A percentile compares a stretch with the other conserved stretches of the same genome.
Conservation (phyloP, 1,140 invertebrate species). For the Glossosoma conforme region DNA sequence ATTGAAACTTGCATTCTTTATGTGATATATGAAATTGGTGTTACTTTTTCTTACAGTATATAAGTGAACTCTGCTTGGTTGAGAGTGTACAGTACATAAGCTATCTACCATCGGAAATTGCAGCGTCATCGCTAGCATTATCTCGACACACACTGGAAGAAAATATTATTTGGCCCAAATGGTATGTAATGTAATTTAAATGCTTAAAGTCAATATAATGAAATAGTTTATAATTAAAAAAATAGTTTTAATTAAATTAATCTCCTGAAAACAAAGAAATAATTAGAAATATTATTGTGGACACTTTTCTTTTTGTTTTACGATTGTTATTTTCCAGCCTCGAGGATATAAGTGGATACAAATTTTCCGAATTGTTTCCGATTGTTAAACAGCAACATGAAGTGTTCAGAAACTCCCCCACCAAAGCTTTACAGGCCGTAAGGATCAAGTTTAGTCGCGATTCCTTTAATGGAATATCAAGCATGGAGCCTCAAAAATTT, state of each 20-base stretch:
- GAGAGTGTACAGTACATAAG: slow-evolving; percentile 56
- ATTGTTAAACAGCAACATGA: slow-evolving; percentile 48
- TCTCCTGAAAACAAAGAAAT: too few relatives aligned
- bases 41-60: slow-evolving; percentile 45
- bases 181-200: too few relatives aligned
- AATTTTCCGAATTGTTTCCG: slow-evolving; percentile 45
- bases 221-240: too few relatives aligned
- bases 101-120: slow-evolving; percentile 56
- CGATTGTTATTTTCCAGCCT: slow-evolving; percentile 31
- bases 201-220: too few relatives aligned
- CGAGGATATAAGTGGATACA: slow-evolving; percentile 43
- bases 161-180: slow-evolving; percentile 39
- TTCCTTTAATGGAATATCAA: slow-evolving; percentile 33
- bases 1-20: too few relatives aligned
- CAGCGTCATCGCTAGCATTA: slow-evolving; percentile 52
- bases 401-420: slow-evolving; percentile 44
- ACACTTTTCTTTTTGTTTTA: too few relatives aligned
- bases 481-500: slow-evolving; percentile 30
- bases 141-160: slow-evolving; percentile 47
- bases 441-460: slow-evolving; percentile 50
- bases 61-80: slow-evolving; percentile 55
- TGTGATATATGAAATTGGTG: too few relatives aligned
- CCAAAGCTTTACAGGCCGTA: slow-evolving; percentile 52
- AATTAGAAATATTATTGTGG: too few relatives aligned
- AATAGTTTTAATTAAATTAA: too few relatives aligned